Evolutionary conservation across 2,113 vertebrate genomes (phyloP).

Genomic region (Talpa occidentalis): DNA sequence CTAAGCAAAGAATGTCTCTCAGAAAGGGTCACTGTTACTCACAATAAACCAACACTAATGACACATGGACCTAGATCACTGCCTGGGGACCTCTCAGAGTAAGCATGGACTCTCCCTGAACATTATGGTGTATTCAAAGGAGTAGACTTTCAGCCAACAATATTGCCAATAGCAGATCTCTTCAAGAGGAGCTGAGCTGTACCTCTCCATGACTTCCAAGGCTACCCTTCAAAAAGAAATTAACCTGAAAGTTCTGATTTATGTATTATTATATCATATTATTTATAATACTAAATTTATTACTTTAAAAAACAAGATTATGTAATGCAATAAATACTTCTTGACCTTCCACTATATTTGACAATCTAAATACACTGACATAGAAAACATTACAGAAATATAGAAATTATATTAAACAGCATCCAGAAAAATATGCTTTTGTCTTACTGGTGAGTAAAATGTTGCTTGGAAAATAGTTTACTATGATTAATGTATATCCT

Average conservation of each 20-base stretch:
- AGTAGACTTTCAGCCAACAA: neutral
- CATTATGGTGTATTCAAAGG: neutral
- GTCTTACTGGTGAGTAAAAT: neutral
- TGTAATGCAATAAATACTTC: neutral
- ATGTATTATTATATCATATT: neutral
- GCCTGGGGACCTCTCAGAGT: neutral
- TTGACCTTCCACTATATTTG: neutral
- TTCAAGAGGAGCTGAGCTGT: neutral
- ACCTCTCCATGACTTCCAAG: neutral
- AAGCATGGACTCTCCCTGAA: neutral
- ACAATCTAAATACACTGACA: neutral
- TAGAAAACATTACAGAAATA: neutral
- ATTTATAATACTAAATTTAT: neutral
- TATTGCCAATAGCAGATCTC: neutral
- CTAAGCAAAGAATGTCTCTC: neutral
- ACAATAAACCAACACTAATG: neutral
- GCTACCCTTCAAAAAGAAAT: neutral
- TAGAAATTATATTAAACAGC: neutral
- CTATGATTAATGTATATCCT: neutral
- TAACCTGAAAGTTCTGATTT: neutral
- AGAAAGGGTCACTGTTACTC: rapidly evolving
- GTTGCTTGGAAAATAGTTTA: neutral
- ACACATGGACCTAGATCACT: neutral
- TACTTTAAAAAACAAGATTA: neutral
- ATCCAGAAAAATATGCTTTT: neutral